Conservation (phyloP, 2,888 invertebrate species). For the Seladonia tumulorum region DNA sequence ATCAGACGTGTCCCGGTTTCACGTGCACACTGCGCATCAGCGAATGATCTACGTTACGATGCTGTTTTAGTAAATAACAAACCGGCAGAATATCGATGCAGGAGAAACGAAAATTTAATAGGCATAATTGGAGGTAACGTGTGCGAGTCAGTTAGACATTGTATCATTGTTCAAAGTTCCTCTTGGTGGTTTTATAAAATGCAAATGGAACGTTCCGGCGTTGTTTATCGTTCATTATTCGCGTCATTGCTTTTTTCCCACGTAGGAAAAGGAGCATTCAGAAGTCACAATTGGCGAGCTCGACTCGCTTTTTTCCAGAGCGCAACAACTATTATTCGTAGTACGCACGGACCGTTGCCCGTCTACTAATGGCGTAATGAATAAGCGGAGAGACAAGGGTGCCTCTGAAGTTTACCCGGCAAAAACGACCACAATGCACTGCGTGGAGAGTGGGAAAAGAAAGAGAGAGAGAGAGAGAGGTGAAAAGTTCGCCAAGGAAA, state of each 20-base stretch:
- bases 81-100: neutral
- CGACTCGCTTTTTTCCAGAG: neutral
- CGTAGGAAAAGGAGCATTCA: neutral
- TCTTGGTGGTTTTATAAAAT: neutral
- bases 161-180: neutral
- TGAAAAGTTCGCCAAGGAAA: slow-evolving; percentile 16
- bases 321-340: neutral
- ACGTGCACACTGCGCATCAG: neutral
- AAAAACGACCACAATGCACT: slow-evolving; percentile 6
- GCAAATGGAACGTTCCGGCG: neutral
- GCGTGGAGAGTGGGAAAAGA: no score
- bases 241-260: neutral
- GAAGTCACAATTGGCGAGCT: slow-evolving; percentile 10
- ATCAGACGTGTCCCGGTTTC: neutral
- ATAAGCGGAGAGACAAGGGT: slow-evolving; percentile 30
- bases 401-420: neutral
- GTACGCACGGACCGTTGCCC: slow-evolving; percentile 25
- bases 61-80: neutral
- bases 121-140: neutral
- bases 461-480: neutral
- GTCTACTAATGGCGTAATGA: slow-evolving; percentile 45
- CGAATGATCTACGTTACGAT: neutral
- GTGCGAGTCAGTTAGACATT: neutral
- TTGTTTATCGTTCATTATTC: slow-evolving; percentile 15
- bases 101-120: neutral